Base-by-base conservation (phyloP, 2,113 vertebrate genomes). In the Helogale parvula region DNA sequence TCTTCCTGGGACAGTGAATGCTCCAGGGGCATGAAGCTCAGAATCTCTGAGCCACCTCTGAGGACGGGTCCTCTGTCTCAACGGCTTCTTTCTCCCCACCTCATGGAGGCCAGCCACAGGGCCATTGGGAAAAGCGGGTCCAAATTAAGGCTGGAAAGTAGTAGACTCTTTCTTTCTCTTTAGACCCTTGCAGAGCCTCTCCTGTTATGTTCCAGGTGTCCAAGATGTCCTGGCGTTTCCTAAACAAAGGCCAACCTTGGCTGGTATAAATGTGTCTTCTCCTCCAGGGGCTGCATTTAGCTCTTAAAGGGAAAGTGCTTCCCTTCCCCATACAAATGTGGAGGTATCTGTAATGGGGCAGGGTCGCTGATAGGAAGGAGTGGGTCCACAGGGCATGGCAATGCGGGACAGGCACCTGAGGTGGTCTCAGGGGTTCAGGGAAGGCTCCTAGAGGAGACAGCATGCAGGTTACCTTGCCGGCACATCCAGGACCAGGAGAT, bases 351-450 rank as follows among this genome's bases (percentile, higher is more conserved):
- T 50, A 52, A 27, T 23, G 17, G n/a, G 29, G 3, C 11, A 19
- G 6, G 10, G 29, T 25, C 50, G 6, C 13, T 68, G 15, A 47
- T 27, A 27, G 45, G 17, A 60, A 71, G 57, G 21, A 11, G 38
- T n/a, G 19, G 38, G 12, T 2, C 31, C 5, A 2, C 15, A 31
- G n/a, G 1, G 11, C n/a, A 0, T 1, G 16, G 4, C 41, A 38
- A 17, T 11, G 38, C 4, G 2, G 31, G 23, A 31, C n/a, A n/a
- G 69, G 13, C 38, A 2, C 38, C 41, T 72, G 45, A 17, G 10
- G 0, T n/a, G 41, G 17, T n/a, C 84, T 35, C 60, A 23, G n/a
- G n/a, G 19, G 27, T 93, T 68, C 57, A 33, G 33, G 27, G 60
- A 72, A 63, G 77, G 15, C 9, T 52, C 15, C 16, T 9, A 1